Evolutionary conservation across 2,797 vertebrate genomes (phyloP).

Genomic region (Orestias chungarensis): DNA sequence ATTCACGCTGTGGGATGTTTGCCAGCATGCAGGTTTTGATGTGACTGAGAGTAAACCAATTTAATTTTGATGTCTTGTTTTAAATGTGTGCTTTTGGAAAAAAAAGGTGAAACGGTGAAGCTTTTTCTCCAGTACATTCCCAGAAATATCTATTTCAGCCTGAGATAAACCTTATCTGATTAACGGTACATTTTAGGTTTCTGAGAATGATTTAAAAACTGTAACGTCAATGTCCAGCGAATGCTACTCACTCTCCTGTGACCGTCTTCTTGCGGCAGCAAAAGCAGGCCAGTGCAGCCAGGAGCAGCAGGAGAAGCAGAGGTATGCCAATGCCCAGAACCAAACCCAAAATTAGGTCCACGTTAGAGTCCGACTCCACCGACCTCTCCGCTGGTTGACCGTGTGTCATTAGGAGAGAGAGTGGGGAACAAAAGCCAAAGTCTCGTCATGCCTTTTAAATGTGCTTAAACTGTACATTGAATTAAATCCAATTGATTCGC

Average conservation of each 20-base stretch:
- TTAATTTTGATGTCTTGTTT: not conserved
- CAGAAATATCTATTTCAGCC: too few relatives aligned
- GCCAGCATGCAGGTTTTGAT: not conserved
- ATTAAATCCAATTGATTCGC: too few relatives aligned
- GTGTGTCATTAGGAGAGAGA: not conserved
- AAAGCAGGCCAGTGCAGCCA: conserved; percentile 75
- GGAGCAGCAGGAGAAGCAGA: conserved; percentile 78
- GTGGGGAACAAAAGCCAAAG: not conserved
- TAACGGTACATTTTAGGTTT: too few relatives aligned
- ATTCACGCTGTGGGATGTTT: not conserved
- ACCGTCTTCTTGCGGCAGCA: conserved; percentile 78
- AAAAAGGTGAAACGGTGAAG: not conserved
- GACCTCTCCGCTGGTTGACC: conserved; percentile 38
- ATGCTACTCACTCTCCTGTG: conserved; percentile 78
- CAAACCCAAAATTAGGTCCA: conserved; percentile 75
- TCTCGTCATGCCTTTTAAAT: not conserved
- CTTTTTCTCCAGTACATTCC: not conserved
- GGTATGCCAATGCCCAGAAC: conserved; percentile 84
- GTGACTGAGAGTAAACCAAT: not conserved
- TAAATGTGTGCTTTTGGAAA: not conserved
- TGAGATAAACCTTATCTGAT: too few relatives aligned
- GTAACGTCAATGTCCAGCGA: too few relatives aligned
- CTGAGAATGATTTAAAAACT: too few relatives aligned
- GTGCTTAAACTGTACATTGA: not conserved
- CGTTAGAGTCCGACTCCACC: not conserved